These are phyloP conservation scores for Anoplopoma fimbria DNA, from an alignment of 2,113 vertebrate species.

Conservation along the genomic window DNA sequence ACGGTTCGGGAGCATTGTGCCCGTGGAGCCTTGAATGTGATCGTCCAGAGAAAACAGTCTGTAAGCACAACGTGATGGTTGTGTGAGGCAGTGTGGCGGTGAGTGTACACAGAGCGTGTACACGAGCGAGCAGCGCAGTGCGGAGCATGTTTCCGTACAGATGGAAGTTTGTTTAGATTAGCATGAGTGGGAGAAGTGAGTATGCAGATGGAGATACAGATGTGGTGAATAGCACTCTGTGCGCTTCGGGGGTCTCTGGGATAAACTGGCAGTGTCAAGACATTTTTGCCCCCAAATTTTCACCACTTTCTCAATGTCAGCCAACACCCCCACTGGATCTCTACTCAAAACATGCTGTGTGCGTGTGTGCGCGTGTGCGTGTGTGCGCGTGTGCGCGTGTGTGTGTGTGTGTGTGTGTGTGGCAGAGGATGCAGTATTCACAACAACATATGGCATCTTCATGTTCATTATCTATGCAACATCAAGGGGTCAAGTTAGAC, in stretches of 20 bases:
- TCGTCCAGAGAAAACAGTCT: constrained; percentile 39
- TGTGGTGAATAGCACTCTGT: constrained; percentile 72
- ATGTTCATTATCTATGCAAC: constrained; percentile 2
- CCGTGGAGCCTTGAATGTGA: constrained; percentile 8
- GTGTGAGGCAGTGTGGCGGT: constrained; percentile 37
- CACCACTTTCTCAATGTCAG: constrained; percentile 41
- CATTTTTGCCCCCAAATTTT: constrained; percentile 26
- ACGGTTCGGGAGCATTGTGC: constrained; percentile 32
- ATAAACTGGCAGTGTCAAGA: constrained; percentile 44
- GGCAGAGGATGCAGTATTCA: neutral
- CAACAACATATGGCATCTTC: neutral
- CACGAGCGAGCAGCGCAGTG: constrained; percentile 28
- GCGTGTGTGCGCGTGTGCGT: constrained; percentile 7
- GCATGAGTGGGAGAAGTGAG: constrained; percentile 60
- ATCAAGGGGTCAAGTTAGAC: neutral
- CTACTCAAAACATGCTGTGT: neutral
- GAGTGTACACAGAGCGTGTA: constrained; percentile 33
- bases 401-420: constrained; percentile 1
- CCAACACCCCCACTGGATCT: constrained; percentile 27
- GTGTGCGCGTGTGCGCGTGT: constrained; percentile 15
- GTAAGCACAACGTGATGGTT: constrained; percentile 57
- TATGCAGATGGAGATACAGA: constrained; percentile 71
- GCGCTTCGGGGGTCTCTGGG: constrained; percentile 38
- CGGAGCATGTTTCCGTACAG: constrained; percentile 62
- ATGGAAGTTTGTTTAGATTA: constrained; percentile 76